phyloP scores from a whole-genome alignment of 2,113 vertebrate species.

The Aphelocoma coerulescens region DNA sequence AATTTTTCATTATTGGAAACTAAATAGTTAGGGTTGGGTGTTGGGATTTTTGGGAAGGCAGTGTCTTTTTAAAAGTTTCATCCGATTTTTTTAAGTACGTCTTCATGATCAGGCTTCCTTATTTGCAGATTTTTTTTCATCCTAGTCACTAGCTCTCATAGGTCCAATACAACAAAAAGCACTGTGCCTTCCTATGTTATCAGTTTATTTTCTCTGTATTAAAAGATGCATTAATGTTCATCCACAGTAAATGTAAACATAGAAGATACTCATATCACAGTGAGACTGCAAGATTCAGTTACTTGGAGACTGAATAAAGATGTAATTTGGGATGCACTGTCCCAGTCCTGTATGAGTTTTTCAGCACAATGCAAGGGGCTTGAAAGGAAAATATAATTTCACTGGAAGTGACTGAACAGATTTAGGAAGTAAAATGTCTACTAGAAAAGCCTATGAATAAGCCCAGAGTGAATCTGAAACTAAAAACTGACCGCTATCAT shows the following conservation, averaged over 20 bases:
- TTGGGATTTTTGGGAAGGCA: not conserved
- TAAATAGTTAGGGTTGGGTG: not conserved
- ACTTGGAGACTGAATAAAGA: not conserved
- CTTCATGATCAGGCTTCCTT: not conserved
- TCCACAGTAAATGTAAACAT: not conserved
- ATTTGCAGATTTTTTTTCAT: not conserved
- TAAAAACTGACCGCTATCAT: not conserved
- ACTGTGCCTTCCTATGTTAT: not conserved
- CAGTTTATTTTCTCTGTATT: not conserved
- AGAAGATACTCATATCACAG: not conserved
- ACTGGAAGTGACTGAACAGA: not conserved
- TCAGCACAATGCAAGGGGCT: not conserved
- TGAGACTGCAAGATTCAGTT: not conserved
- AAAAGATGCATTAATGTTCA: not conserved
- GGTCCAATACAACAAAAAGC: not conserved
- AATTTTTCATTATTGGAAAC: not conserved
- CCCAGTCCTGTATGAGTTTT: not conserved
- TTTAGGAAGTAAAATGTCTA: not conserved
- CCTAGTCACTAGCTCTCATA: not conserved
- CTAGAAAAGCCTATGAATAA: not conserved
- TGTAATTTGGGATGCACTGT: accelerated
- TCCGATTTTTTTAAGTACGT: not conserved
- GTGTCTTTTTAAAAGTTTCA: not conserved
- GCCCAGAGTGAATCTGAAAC: not conserved
- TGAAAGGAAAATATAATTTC: not conserved